Evolutionary conservation across 2,113 vertebrate genomes (phyloP).

Genomic region (Picathartes gymnocephalus): DNA sequence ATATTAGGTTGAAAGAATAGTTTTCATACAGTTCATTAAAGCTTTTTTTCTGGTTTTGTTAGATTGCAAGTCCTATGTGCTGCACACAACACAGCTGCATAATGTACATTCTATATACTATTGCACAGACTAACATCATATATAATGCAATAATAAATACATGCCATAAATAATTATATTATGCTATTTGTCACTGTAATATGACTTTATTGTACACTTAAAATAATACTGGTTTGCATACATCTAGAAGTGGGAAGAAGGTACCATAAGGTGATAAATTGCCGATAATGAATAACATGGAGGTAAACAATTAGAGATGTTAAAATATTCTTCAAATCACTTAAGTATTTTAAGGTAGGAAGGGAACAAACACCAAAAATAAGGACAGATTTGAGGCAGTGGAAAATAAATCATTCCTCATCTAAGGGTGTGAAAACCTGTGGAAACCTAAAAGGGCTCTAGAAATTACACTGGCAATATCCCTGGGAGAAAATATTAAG

Average conservation of each 20-base stretch:
- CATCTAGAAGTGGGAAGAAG: neutral
- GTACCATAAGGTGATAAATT: neutral
- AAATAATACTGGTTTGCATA: neutral
- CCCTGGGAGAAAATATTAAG: neutral
- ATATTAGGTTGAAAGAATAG: neutral
- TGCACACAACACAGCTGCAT: neutral
- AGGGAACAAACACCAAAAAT: neutral
- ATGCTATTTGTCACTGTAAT: neutral
- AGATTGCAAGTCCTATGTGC: neutral
- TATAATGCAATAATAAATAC: neutral
- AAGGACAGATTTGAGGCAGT: neutral
- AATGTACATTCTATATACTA: neutral
- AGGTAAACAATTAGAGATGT: neutral
- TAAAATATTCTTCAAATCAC: neutral
- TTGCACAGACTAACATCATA: neutral
- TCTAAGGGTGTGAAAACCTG: neutral
- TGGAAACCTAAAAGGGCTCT: neutral
- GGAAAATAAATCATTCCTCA: neutral
- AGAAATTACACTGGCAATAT: neutral
- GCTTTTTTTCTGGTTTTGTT: neutral
- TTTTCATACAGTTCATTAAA: neutral
- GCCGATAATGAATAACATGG: neutral
- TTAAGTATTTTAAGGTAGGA: neutral
- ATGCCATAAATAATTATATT: neutral
- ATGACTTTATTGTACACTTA: neutral